Percentiles rank a stretch among this genome's conserved stretches.
These are phyloP conservation scores for Leptogaster cylindrica DNA, from an alignment of 2,888 invertebrate species.

Conservation along the genomic window DNA sequence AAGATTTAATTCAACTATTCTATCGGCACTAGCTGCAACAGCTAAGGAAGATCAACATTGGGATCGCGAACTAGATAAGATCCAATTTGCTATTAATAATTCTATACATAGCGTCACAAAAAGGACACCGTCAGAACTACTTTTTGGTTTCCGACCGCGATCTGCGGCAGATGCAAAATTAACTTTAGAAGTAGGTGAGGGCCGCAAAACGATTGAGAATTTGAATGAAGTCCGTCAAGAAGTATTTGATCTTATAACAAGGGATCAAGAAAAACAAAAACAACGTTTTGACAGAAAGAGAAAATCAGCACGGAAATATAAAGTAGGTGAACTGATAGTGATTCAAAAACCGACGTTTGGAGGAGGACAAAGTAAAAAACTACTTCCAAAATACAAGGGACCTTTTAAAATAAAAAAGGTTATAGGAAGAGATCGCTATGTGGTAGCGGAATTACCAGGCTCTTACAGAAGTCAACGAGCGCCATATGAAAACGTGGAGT, in stretches of 20 bases:
- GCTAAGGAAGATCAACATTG: conserved; percentile 46
- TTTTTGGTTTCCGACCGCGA: conserved; percentile 45
- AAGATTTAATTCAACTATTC: conserved; percentile 49
- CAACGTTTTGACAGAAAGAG: conserved; percentile 34
- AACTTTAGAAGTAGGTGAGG: conserved; percentile 20
- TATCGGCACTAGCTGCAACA: conserved; percentile 47
- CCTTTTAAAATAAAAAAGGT: conserved; percentile 50
- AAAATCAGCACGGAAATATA: conserved; percentile 32
- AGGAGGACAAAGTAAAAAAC: conserved; percentile 48
- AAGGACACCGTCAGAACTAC: conserved; percentile 47
- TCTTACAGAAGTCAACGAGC: conserved; percentile 8
- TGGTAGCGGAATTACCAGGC: conserved; percentile 47
- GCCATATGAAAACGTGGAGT: conserved; percentile 29
- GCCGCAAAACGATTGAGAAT: neutral
- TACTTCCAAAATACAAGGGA: conserved; percentile 51
- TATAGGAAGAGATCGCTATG: conserved; percentile 50
- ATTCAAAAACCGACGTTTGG: conserved; percentile 48
- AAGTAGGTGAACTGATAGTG: conserved; percentile 50
- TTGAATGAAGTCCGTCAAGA: conserved; percentile 19
- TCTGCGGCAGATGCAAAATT: conserved; percentile 2
- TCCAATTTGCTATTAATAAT: conserved; percentile 50
- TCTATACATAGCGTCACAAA: conserved; percentile 47
- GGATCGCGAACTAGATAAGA: conserved; percentile 48
- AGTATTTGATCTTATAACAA: conserved; percentile 18
- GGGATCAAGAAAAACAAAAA: conserved; percentile 41